Evolutionary conservation across 2,797 vertebrate species (phyloP).

Genomic region (Pogoniulus pusillus): DNA sequence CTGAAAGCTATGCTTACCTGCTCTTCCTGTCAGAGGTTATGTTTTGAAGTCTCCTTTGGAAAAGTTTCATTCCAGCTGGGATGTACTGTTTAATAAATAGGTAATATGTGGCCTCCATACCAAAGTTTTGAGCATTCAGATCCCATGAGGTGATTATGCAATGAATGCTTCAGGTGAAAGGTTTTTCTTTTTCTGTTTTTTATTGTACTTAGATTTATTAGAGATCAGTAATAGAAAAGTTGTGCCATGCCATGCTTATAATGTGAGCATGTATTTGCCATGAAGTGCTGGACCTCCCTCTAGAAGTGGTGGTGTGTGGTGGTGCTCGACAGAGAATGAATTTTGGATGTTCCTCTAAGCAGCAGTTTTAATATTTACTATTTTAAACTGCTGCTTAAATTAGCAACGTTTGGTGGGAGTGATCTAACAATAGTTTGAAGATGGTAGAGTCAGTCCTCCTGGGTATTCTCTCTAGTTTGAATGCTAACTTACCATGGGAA

Average conservation of each 20-base stretch:
- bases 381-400: not conserved
- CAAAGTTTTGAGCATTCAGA: not conserved
- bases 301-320: not conserved
- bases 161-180: not conserved
- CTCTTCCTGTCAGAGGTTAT: not conserved
- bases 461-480: not conserved
- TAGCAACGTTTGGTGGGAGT: not conserved
- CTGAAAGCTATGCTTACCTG: not conserved
- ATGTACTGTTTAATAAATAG: not conserved
- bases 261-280: not conserved
- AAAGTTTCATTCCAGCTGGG: not conserved
- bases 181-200: not conserved
- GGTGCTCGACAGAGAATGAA: not conserved
- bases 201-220: not conserved
- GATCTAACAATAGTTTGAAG: not conserved
- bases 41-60: not conserved
- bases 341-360: not conserved
- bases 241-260: not conserved
- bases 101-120: not conserved
- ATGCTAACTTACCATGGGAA: not conserved
- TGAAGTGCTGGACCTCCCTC: not conserved
- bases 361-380: not conserved
- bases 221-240: not conserved
- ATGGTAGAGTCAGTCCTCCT: not conserved
- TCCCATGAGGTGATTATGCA: not conserved